Percentiles rank a stretch among this genome's conserved stretches.
Conservation (phyloP, 2,797 vertebrate species). For the Coregonus suidteri region DNA sequence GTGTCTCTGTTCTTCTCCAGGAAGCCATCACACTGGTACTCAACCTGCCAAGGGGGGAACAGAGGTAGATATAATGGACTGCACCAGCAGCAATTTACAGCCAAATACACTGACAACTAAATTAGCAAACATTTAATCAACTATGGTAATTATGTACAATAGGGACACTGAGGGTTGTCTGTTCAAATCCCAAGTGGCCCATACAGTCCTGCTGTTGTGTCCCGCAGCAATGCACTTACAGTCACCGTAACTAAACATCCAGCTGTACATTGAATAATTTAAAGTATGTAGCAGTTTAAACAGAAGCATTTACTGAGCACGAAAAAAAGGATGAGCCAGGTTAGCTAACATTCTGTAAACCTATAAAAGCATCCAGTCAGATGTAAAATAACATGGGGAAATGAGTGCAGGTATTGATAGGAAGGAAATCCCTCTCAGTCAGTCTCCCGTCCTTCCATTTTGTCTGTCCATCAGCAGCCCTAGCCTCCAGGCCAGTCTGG, state of each 20-base stretch:
- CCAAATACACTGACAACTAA: neutral
- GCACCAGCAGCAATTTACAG: no score
- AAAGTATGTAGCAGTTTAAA: neutral
- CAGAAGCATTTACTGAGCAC: neutral
- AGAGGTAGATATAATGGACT: neutral
- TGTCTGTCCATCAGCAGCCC: constrained; percentile 3
- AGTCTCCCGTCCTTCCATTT: neutral
- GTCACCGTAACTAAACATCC: neutral
- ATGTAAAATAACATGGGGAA: neutral
- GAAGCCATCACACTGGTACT: constrained; percentile 92
- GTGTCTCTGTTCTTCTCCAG: constrained; percentile 98
- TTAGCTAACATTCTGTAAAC: neutral
- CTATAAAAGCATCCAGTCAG: neutral
- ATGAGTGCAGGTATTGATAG: neutral
- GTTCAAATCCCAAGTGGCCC: constrained; percentile 1
- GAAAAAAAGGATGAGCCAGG: neutral
- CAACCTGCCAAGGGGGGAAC: constrained; percentile 77
- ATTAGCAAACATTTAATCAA: neutral
- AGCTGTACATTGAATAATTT: neutral
- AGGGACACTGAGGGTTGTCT: neutral
- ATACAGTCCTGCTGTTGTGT: neutral
- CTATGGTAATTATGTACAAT: neutral
- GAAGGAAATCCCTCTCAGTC: neutral
- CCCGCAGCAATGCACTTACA: neutral
- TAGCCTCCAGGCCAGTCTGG: neutral